Base-by-base conservation (phyloP, 2,113 vertebrate species). In the Triplophysa tibetana region DNA sequence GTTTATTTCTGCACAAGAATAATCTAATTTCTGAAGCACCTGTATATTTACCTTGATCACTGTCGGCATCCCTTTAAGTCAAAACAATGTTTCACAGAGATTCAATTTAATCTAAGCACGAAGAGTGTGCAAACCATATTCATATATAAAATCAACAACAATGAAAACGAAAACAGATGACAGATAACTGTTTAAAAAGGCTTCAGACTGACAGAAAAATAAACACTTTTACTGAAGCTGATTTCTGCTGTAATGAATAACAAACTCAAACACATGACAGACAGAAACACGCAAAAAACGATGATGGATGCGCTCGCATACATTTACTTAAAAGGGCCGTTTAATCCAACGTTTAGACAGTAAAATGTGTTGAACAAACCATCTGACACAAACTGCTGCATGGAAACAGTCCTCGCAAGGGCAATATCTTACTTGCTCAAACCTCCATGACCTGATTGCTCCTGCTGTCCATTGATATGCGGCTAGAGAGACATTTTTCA, bases 401-500 rank as follows among this genome's bases (percentile, higher is more conserved):
- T 7, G 60, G 54, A 60, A 72, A 56, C 4, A 58, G 69, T 19
- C 12, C 13, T 72, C 11, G 3, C 54, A 61, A 60, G 33, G 3
- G 23, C 19, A 73, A 10, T 16, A 60, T 43, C 43, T 4, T 41
- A 16, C n/a, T 8, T 43, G 54, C 21, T 61, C 54, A 61, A 43
- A 4, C n/a, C 21, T 73, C 19, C 1, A n/a, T 60, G 70, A 73
- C 54, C 60, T 73, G 21, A 60, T 24, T 73, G 54, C 54, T 21
- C 61, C 54, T 61, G 54, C 54, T 23, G n/a, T 73, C 54, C 23
- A 61, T 43, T 73, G 41, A 43, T 43, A 73, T 60, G 8, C 41
- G 70, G n/a, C 54, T 60, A 73, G 33, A 73, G 70, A 73, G 29
- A 65, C 69, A 80, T 68, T 65, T 80, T 14, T 65, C 50, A 73